Base-by-base conservation (phyloP, 2,888 invertebrate genomes). In the Yponomeuta sedellus region DNA sequence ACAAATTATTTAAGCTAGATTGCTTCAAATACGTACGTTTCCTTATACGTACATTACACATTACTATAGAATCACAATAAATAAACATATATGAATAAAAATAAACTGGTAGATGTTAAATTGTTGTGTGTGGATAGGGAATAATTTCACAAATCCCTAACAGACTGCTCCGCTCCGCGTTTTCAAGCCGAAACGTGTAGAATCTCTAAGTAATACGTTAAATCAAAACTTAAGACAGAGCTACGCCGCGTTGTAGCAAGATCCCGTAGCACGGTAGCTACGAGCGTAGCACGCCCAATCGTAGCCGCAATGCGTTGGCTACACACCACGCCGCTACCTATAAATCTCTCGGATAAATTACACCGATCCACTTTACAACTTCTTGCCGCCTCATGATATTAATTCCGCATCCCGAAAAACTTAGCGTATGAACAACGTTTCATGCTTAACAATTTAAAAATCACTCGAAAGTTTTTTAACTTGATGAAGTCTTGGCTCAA, bases 291-390 rank as follows among this genome's bases (percentile, higher is more conserved):
- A 70, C 58, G 69, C 73, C 74, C 69, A 68, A 68, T 71, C 78
- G 78, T 82, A 82, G 80, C 82, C 81, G 82, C 81, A 81, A 78
- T 83, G 81, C 83, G 83, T 82, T 83, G 78, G 80, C 81, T 81
- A 80, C 82, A 56, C 52, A 57, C 56, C 64, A 8, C 40, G 10
- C 61, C 76, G 75, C 77, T 75, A 78, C 77, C 77, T 81, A 86
- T 83, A 86, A 85, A 86, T 86, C 85, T 84, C 76, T 74, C 74
- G 75, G 68, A 74, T 75, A 83, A 85, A 86, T 87, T 86, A 86
- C 77, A 77, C 70, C 77, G 79, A 82, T 83, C 78, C 78, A 75
- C 80, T 84, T 78, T 40, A 82, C 82, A 82, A 83, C 82, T 84
- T 82, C 82, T 81, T 81, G 77, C 77, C 80, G 77, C 77, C 77